Conservation (phyloP, 23 tunicate genomes). For the Corella eumyota region DNA sequence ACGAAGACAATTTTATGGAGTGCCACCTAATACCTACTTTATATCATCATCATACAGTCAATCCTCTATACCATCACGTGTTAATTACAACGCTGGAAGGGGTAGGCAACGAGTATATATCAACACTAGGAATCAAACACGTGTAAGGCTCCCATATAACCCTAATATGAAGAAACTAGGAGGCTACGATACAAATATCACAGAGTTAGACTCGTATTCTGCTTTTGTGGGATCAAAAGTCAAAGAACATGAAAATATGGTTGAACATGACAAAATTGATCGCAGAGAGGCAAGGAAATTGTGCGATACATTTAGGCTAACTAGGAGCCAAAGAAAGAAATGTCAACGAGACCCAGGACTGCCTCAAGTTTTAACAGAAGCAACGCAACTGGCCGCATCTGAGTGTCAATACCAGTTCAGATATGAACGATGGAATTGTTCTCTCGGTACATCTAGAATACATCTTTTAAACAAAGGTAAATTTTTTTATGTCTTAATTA, state of each 20-base stretch:
- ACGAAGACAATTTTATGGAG: conserved; percentile 15
- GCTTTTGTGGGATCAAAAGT: conserved; percentile 8
- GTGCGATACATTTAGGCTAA: conserved; percentile 51
- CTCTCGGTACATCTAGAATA: conserved; percentile 59
- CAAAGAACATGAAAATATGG: conserved; percentile 8
- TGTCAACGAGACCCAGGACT: conserved; percentile 74
- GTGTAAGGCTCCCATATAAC: not conserved
- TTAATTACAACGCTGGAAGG: not conserved
- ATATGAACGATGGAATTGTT: conserved; percentile 78
- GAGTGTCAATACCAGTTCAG: conserved; percentile 84
- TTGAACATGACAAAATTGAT: conserved; percentile 48
- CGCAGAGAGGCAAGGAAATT: conserved; percentile 33
- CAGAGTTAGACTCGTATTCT: conserved; percentile 7
- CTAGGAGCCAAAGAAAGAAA: conserved; percentile 43
- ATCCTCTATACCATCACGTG: conserved; percentile 10
- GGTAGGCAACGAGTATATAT: not conserved
- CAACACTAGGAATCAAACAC: not conserved
- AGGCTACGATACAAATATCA: not conserved
- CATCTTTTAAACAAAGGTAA: conserved; percentile 69
- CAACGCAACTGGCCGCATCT: conserved; percentile 67
- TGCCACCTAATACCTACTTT: conserved; percentile 8
- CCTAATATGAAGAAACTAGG: not conserved
- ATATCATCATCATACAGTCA: conserved; percentile 10
- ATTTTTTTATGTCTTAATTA: not conserved
- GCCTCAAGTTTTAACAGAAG: conserved; percentile 75